Base-by-base conservation (phyloP, 2,113 vertebrate genomes). In the Eudyptes chrysolophus region DNA sequence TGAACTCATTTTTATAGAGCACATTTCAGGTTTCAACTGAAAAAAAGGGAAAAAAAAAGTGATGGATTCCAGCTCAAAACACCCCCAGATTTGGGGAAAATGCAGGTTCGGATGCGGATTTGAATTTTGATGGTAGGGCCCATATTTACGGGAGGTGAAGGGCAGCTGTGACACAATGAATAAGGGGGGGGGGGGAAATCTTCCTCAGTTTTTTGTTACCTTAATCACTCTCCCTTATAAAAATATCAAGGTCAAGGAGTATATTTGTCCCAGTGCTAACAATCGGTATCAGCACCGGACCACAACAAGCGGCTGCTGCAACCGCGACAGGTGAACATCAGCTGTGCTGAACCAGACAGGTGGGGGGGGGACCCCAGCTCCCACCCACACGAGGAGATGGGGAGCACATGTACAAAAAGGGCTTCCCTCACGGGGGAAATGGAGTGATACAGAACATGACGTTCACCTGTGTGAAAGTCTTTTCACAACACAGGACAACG, bases 1-100 rank as follows among this genome's bases (percentile, higher is more conserved):
- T 96, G 87, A 95, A 93, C 80, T 91, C 10, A 57, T 91, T 88
- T 90, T 96, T 96, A 97, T 76, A 78, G 76, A 94, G 58, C 48
- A 60, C 57, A 52, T 93, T 96, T 93, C 94, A 94, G 38, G 44
- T 74, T 93, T 86, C 87, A 77, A 48, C 7, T 78, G 20, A 24
- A 12, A 21, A 22, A 20, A 27, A 26, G 30, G 30, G 3, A 48
- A 78, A 25, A 40, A 52, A 57, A n/a, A 27, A 20, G 13, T 30
- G 8, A 70, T 51, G 26, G 24, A 69, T 92, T 78, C 65, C 72
- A 81, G 49, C 48, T 93, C 44, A 80, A 76, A 94, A 49, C 44
- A 75, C 21, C 70, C 66, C 14, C 18, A 76, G 48, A 80, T 89
- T 4, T 94, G 71, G 58, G 55, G 46, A 38, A 89, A 72, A 69